These are phyloP conservation scores for Taphrorychus bicolor DNA, from an alignment of 2,888 invertebrate species.

Conservation along the genomic window DNA sequence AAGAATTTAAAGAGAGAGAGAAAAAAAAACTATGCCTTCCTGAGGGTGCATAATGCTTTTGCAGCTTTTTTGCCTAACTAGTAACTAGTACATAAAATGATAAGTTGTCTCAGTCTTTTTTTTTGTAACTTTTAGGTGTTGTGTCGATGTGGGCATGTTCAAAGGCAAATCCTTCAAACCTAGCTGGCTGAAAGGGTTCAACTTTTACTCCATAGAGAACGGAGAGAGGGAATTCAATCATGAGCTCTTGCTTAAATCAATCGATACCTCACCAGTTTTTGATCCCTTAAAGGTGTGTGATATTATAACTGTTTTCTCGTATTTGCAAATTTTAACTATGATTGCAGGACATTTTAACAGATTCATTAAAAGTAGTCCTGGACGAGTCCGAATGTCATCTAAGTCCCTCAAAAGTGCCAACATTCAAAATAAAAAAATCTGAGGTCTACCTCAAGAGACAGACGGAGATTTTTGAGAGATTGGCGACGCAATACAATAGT, in stretches of 20 bases:
- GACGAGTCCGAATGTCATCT: conserved; percentile 45
- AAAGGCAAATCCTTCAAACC: conserved; percentile 73
- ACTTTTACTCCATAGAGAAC: conserved; percentile 52
- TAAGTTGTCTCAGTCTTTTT: neutral
- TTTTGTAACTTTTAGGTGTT: conserved; percentile 47
- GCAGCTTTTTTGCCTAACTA: too few relatives aligned
- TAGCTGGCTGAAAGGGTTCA: conserved; percentile 76
- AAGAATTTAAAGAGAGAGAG: too few relatives aligned
- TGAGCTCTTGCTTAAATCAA: conserved; percentile 39
- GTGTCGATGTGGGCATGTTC: conserved; percentile 66
- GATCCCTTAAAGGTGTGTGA: conserved; percentile 35
- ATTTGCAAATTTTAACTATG: neutral
- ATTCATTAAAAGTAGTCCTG: conserved; percentile 47
- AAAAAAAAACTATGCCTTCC: too few relatives aligned
- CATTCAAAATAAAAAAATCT: conserved; percentile 47
- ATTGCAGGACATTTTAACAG: conserved; percentile 45
- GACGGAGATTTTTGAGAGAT: conserved; percentile 46
- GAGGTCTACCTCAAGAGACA: conserved; percentile 47
- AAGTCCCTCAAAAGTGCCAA: conserved; percentile 47
- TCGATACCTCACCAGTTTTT: conserved; percentile 27
- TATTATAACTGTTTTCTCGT: neutral
- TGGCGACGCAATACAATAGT: conserved; percentile 41
- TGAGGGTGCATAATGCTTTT: too few relatives aligned
- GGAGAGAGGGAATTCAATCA: conserved; percentile 38
- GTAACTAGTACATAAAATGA: too few relatives aligned